Conservation (phyloP, 2,113 vertebrate species). For the Synodontis membranacea region DNA sequence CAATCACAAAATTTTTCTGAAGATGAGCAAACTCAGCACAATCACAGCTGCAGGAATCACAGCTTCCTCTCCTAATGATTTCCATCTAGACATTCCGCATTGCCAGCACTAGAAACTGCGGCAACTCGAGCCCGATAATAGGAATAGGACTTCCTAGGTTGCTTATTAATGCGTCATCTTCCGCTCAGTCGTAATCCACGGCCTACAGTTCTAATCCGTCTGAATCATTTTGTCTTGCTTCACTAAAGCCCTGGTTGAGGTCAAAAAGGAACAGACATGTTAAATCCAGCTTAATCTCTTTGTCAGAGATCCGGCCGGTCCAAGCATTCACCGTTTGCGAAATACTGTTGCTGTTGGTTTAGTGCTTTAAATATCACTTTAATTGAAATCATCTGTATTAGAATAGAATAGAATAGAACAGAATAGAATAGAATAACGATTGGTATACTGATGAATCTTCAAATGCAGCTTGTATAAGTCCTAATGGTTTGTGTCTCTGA, state of each 20-base stretch:
- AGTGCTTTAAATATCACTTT: slow-evolving; percentile 1
- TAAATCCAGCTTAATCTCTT: slow-evolving; percentile 39
- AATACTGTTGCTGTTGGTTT: neutral
- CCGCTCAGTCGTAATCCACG: slow-evolving; percentile 16
- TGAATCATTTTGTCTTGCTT: slow-evolving; percentile 39
- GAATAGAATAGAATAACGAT: neutral
- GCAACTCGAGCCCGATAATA: neutral
- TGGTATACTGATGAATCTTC: neutral
- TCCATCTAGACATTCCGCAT: neutral
- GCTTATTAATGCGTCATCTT: slow-evolving; percentile 1
- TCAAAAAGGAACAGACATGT: slow-evolving; percentile 21
- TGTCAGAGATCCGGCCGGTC: neutral
- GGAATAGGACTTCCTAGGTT: neutral
- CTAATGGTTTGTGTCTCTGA: neutral
- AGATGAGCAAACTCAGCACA: slow-evolving; percentile 5
- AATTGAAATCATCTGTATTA: neutral
- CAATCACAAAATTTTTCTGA: neutral
- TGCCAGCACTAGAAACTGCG: neutral
- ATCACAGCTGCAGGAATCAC: slow-evolving; percentile 24
- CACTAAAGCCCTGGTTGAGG: slow-evolving; percentile 23
- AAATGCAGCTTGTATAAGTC: neutral
- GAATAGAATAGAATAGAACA: neutral
- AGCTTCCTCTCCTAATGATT: neutral
- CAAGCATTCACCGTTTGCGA: neutral
- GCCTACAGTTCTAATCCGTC: slow-evolving; percentile 28